Percentiles rank a stretch among this genome's conserved stretches.
phyloP scores from a whole-genome alignment of 2,113 vertebrate genomes.

The Dicrurus megarhynchus region DNA sequence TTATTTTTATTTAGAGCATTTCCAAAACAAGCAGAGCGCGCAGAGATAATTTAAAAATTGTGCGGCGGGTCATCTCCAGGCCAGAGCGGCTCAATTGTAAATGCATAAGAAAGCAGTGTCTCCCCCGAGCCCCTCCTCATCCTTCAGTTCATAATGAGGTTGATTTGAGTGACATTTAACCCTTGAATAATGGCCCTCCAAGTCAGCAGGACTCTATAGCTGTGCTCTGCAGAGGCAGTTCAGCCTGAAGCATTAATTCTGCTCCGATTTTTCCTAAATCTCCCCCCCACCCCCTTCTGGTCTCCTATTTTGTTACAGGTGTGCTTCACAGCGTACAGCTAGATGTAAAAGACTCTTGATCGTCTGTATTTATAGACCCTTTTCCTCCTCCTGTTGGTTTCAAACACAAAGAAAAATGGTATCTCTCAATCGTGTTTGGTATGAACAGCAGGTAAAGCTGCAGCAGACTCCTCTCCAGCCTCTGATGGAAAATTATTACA shows the following conservation, averaged over 20 bases:
- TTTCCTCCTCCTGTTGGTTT: conserved; percentile 60
- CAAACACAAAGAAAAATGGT: conserved; percentile 75
- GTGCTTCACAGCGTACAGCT: conserved; percentile 18
- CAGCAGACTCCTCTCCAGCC: conserved; percentile 49
- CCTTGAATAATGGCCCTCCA: conserved; percentile 67
- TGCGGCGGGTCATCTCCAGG: conserved; percentile 76
- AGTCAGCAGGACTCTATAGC: background rate
- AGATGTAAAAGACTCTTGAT: conserved; percentile 69
- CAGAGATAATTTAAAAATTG: conserved; percentile 77
- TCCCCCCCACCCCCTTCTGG: background rate
- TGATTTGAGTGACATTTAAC: conserved; percentile 79
- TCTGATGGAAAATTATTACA: conserved; percentile 64
- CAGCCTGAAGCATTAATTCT: conserved; percentile 58
- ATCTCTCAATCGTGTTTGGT: conserved; percentile 46
- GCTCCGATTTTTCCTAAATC: conserved; percentile 46
- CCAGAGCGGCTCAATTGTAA: conserved; percentile 74
- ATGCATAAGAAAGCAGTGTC: conserved; percentile 70
- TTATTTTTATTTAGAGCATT: conserved; percentile 84
- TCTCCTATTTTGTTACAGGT: conserved; percentile 68
- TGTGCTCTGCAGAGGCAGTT: background rate
- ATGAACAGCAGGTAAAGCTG: conserved; percentile 62
- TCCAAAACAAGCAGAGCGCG: conserved; percentile 78
- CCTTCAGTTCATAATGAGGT: conserved; percentile 70
- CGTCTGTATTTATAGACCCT: conserved; percentile 66
- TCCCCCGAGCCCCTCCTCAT: conserved; percentile 55